Base-by-base conservation (phyloP, 2,113 vertebrate genomes). In the Oceanodroma tethys region DNA sequence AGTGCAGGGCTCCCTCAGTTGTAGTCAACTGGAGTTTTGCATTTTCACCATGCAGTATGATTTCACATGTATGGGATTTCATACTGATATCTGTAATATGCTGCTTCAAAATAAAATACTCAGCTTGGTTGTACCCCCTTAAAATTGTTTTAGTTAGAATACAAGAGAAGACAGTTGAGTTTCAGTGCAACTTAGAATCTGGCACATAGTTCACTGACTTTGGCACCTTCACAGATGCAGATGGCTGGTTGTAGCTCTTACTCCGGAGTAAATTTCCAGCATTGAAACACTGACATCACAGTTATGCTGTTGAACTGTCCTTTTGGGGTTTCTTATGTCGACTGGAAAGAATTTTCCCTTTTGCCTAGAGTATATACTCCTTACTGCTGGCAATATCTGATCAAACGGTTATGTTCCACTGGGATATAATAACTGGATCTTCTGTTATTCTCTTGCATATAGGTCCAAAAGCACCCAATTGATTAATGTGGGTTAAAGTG, bases 101-200 rank as follows among this genome's bases (percentile, higher is more conserved):
- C 20, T 67, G 13, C 16, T 71, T 92, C n/a, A 65, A 71, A 89
- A 86, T 34, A 25, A 60, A 45, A 48, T n/a, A 11, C 13, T 86
- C 15, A 11, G 4, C 21, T 86, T 60, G 13, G 3, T 78, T 94
- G 15, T n/a, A n/a, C n/a, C n/a, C n/a, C n/a, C n/a, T n/a, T n/a
- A n/a, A n/a, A n/a, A n/a, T n/a, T n/a, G n/a, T n/a, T n/a, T n/a
- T n/a, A n/a, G n/a, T n/a, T n/a, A n/a, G n/a, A n/a, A n/a, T n/a
- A 34, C 6, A 43, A 48, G n/a, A 13, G 27, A 80, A 82, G 52
- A 18, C 10, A 65, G 16, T 66, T 2, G 1, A 0, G 0, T 72
- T 92, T 86, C 63, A 40, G 40, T 52, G 48, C 19, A n/a, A 53
- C 42, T 65, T 81, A 67, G 19, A 43, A 48, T 29, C 11, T 45